Percentiles rank a stretch among this genome's conserved stretches.
These are phyloP conservation scores for Campoplex nolae DNA, from an alignment of 2,888 invertebrate genomes.

Conservation along the genomic window DNA sequence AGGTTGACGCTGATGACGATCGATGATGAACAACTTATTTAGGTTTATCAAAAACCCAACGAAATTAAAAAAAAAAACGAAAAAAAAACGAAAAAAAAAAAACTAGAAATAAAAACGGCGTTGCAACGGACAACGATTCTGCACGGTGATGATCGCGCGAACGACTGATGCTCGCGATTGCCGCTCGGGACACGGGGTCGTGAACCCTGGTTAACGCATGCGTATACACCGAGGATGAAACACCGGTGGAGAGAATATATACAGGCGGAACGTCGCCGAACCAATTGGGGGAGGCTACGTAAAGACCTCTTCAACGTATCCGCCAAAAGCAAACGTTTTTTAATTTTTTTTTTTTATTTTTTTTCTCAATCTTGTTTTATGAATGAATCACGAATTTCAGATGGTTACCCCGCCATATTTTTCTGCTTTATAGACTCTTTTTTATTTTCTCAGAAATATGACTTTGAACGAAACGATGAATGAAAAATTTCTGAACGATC, in stretches of 20 bases:
- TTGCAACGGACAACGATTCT: conserved; percentile 57
- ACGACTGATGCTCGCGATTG: conserved; percentile 68
- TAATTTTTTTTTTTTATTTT: background rate
- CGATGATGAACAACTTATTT: conserved; percentile 1
- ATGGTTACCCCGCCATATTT: background rate
- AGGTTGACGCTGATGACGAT: conserved; percentile 19
- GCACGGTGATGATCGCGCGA: conserved; percentile 67
- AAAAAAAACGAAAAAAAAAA: background rate
- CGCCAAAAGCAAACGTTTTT: conserved; percentile 13
- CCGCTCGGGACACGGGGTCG: conserved; percentile 67
- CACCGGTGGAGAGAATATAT: conserved; percentile 53
- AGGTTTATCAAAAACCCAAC: background rate
- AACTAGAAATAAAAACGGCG: conserved; percentile 24
- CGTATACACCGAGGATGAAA: conserved; percentile 57
- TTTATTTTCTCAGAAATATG: background rate
- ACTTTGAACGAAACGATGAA: background rate
- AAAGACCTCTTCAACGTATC: conserved; percentile 10
- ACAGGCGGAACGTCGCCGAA: conserved; percentile 44
- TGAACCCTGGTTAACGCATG: conserved; percentile 69
- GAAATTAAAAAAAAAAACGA: background rate
- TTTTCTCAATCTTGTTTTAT: conserved; percentile 12
- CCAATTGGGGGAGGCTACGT: conserved; percentile 21
- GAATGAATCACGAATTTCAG: conserved; percentile 24
- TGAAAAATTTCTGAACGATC: background rate
- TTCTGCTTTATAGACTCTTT: background rate